These are phyloP conservation scores for Mylabris phalerata DNA, from an alignment of 1,140 invertebrate species.

Conservation along the genomic window DNA sequence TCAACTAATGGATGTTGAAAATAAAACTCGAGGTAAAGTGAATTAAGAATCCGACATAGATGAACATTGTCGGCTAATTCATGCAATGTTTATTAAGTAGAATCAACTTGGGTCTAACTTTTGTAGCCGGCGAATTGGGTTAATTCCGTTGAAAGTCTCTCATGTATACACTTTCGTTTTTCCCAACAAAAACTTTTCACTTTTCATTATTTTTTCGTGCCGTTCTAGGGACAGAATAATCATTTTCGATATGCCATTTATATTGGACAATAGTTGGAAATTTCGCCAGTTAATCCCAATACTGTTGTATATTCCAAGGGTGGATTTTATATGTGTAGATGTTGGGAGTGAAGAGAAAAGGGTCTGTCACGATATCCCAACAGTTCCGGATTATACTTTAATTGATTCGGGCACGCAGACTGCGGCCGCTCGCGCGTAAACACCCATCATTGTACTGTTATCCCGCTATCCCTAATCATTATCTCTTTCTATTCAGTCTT, in stretches of 20 bases:
- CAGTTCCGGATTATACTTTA: slow-evolving; percentile 45
- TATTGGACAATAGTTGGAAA: no score
- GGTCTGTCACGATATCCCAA: slow-evolving; percentile 37
- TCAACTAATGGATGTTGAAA: background rate
- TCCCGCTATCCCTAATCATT: slow-evolving; percentile 41
- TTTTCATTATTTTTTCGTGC: no score
- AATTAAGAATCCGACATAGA: slow-evolving; percentile 4
- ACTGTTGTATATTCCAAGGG: no score
- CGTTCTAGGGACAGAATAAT: no score
- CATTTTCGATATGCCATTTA: no score
- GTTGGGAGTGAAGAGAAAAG: slow-evolving; percentile 12
- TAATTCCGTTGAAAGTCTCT: slow-evolving; percentile 5
- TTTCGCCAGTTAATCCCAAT: no score
- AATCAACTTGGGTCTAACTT: slow-evolving; percentile 2
- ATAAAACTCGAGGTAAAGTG: slow-evolving; percentile 2
- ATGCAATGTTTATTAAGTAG: no score
- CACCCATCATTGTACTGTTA: slow-evolving; percentile 35
- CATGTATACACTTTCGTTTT: background rate
- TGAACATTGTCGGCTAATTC: no score
- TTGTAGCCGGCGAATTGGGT: slow-evolving; percentile 1
- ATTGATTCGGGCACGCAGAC: slow-evolving; percentile 44
- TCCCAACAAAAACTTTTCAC: no score
- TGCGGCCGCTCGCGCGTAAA: slow-evolving; percentile 40
- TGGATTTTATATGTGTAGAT: no score
- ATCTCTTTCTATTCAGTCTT: slow-evolving; percentile 36